Evolutionary conservation across 2,797 vertebrate genomes (phyloP).

Genomic region (Champsocephalus gunnari): DNA sequence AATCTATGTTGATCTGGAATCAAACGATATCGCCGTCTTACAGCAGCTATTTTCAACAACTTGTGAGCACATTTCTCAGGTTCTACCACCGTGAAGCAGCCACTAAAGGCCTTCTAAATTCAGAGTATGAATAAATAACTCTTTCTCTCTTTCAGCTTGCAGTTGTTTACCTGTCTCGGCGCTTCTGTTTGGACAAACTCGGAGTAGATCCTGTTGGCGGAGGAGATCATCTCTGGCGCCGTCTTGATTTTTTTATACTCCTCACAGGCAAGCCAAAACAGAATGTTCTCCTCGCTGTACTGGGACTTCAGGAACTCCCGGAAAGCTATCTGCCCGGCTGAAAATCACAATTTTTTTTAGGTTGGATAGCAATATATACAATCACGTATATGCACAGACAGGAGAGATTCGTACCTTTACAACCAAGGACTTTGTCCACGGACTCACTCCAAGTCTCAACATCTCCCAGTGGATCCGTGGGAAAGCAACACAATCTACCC

Average conservation of each 20-base stretch:
- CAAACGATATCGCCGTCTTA: slow-evolving; percentile 47
- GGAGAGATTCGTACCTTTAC: slow-evolving; percentile 88
- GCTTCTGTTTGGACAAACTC: slow-evolving; percentile 93
- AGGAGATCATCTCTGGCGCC: slow-evolving; percentile 86
- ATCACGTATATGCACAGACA: neutral
- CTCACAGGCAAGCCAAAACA: slow-evolving; percentile 96
- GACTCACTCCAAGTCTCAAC: slow-evolving; percentile 89
- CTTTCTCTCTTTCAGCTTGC: neutral
- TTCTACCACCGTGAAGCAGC: neutral
- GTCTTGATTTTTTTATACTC: slow-evolving; percentile 93
- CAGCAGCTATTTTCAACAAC: slow-evolving; percentile 8
- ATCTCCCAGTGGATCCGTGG: slow-evolving; percentile 88
- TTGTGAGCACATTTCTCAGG: neutral
- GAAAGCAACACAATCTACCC: slow-evolving; percentile 94
- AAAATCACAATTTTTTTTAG: slow-evolving; percentile 19
- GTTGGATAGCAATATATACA: neutral
- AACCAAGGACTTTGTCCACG: slow-evolving; percentile 91
- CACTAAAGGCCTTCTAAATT: neutral
- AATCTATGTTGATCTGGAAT: slow-evolving; percentile 96
- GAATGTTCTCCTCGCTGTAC: slow-evolving; percentile 96
- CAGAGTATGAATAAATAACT: slow-evolving; percentile 3
- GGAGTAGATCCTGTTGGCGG: slow-evolving; percentile 93
- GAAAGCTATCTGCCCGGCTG: slow-evolving; percentile 92
- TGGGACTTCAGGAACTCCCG: slow-evolving; percentile 92
- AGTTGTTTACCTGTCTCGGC: slow-evolving; percentile 90